Evolutionary conservation across 2,888 invertebrate genomes (phyloP), one percentile per base, ranked within the genome.

Genomic region (Agrilus mali): DNA sequence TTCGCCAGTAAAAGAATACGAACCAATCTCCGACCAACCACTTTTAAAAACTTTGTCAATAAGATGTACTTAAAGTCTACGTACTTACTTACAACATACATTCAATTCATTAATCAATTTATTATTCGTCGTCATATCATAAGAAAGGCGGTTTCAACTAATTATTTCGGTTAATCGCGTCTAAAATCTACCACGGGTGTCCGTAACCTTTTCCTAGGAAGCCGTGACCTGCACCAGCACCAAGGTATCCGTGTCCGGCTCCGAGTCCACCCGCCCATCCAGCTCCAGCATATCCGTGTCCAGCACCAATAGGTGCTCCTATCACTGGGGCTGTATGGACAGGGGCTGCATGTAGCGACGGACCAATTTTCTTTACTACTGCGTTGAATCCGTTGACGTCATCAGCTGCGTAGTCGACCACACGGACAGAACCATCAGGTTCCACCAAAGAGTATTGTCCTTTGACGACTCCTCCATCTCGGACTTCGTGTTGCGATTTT

Each of bases 381-480:
- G 64, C 64, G 44, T 63, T 64, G 50, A 64, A 64, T 12, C 54
- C 50, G 43, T 52, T 54, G 2, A 47, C 52, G 36, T 55, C 56
- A 49, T 56, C 55, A 31, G 56, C 56, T 3, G 52, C 50, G 43
- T 59, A 56, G 27, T 61, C 61, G 5, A 66, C 66, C 17, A 62
- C 61, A 20, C 66, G 56, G 7, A 64, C 58, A 38, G 68, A 65
- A 38, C 71, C 71, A 46, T 72, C 71, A 4, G 66, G 65, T 53
- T 66, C 66, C n/a, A 64, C 61, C 22, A 66, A 54, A 5, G 65
- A 64, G 49, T 66, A 66, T 41, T 61, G 61, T 7, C 66, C 66
- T 53, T 63, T 75, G 2, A 77, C 77, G 40, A 75, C 73, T 56
- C 75, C 77, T 14, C 77, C 77, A 48, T 77, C 75, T 32, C 77